Conservation (phyloP, 2,888 invertebrate species). For the Calameuta idolon region DNA sequence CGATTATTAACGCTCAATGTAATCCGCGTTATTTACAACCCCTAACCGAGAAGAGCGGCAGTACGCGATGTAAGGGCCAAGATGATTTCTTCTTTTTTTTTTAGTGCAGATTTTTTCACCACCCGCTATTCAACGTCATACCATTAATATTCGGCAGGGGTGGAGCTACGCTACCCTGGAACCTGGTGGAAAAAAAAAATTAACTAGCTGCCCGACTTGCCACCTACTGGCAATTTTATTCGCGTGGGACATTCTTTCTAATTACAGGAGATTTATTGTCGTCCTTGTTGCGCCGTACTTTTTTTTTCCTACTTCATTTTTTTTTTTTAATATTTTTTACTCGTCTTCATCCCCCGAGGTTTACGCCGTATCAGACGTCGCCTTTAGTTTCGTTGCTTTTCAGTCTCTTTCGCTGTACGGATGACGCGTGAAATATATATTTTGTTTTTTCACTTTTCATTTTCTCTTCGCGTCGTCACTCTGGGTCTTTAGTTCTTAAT, state of each 20-base stretch:
- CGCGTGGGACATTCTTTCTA: slow-evolving; percentile 45
- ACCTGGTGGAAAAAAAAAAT: slow-evolving; percentile 43
- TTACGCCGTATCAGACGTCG: background rate
- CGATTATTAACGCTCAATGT: background rate
- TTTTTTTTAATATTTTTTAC: slow-evolving; percentile 24
- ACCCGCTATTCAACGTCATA: background rate
- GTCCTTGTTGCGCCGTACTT: slow-evolving; percentile 27
- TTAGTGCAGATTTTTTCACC: background rate
- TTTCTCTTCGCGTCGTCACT: too few relatives aligned
- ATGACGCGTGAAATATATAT: background rate
- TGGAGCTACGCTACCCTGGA: background rate
- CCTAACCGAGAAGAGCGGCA: background rate
- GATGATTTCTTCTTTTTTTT: background rate
- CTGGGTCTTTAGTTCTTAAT: too few relatives aligned
- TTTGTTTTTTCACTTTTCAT: background rate
- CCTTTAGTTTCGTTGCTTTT: background rate
- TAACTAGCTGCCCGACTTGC: slow-evolving; percentile 39
- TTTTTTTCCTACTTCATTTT: slow-evolving; percentile 14
- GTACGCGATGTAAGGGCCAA: background rate
- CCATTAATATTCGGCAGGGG: background rate
- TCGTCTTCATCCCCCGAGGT: slow-evolving; percentile 17
- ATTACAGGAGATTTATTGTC: slow-evolving; percentile 51
- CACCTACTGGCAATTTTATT: slow-evolving; percentile 40
- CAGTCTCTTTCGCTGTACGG: background rate
- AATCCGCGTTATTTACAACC: background rate